Evolutionary conservation across 2,888 invertebrate species (phyloP), one percentile per base, ranked within the genome.

Genomic region (Phorcus lineatus): DNA sequence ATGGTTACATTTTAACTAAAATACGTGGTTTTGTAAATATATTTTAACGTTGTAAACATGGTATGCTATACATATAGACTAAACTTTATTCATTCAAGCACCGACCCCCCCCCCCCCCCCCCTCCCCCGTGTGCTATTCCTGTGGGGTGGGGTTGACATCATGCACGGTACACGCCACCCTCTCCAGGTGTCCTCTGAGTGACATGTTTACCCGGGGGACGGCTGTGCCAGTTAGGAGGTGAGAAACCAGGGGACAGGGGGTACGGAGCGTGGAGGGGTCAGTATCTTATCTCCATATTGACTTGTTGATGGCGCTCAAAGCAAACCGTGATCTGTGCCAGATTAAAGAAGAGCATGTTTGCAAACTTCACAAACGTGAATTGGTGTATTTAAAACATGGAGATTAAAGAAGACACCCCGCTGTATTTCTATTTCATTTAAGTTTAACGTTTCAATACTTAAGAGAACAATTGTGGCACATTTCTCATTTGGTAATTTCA

Each of bases 371-470:
- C 28, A 62, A 62, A 62, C 28, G 28, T 62, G 62, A 62, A 62
- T 62, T 62, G 62, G 62, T 62, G 62, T 62, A 28, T 62, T 62
- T 62, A 62, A 62, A 62, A 62, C 62, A 28, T 22, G 62, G 28
- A 62, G 62, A 62, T 62, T 62, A 62, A 16, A 24, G 62, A 17
- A 24, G 62, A 62, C 28, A 28, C 24, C 24, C 24, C 19, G 62
- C 19, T n/a, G n/a, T n/a, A n/a, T n/a, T n/a, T n/a, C n/a, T n/a
- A n/a, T n/a, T n/a, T n/a, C n/a, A n/a, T n/a, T n/a, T n/a, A n/a
- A n/a, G n/a, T n/a, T n/a, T n/a, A n/a, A n/a, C n/a, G n/a, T n/a
- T n/a, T n/a, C n/a, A n/a, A n/a, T n/a, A n/a, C n/a, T n/a, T n/a
- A n/a, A n/a, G n/a, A n/a, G n/a, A n/a, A n/a, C n/a, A n/a, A n/a